Evolutionary conservation across 2,888 invertebrate species (phyloP).

Genomic region (Atrina japonica): DNA sequence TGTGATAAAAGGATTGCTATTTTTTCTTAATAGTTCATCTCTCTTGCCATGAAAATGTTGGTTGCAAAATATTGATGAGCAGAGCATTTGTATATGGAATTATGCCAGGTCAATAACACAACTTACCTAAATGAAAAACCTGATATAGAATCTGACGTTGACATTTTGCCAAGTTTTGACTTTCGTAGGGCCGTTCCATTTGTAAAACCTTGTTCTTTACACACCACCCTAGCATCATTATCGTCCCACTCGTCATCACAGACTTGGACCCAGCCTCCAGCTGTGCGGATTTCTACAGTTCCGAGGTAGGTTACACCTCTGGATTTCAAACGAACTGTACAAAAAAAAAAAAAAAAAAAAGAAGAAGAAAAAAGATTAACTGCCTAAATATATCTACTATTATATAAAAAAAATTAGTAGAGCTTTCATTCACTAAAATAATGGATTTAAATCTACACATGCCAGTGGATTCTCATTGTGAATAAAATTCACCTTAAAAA

Average conservation of each 20-base stretch:
- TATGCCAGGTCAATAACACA: background rate
- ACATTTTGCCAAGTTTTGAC: constrained; percentile 56
- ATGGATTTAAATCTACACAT: too few relatives aligned
- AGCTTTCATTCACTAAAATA: background rate
- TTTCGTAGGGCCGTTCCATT: constrained; percentile 63
- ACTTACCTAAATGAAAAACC: constrained; percentile 17
- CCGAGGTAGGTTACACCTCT: constrained; percentile 61
- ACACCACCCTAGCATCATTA: constrained; percentile 63
- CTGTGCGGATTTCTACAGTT: constrained; percentile 59
- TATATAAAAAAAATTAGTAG: background rate
- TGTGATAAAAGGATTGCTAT: too few relatives aligned
- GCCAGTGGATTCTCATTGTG: too few relatives aligned
- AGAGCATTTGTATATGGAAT: background rate
- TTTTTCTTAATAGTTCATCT: background rate
- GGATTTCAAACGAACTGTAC: constrained; percentile 61
- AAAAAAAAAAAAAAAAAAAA: background rate
- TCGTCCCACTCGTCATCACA: constrained; percentile 68
- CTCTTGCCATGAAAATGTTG: background rate
- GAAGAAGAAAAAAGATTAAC: too few relatives aligned
- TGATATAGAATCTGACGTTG: constrained; percentile 33
- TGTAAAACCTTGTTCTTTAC: constrained; percentile 62
- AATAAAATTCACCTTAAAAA: too few relatives aligned
- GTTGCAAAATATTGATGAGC: background rate
- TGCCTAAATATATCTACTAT: too few relatives aligned
- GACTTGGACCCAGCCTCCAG: constrained; percentile 61